phyloP scores from a whole-genome alignment of 2,113 vertebrate species.

The Pagrus major region DNA sequence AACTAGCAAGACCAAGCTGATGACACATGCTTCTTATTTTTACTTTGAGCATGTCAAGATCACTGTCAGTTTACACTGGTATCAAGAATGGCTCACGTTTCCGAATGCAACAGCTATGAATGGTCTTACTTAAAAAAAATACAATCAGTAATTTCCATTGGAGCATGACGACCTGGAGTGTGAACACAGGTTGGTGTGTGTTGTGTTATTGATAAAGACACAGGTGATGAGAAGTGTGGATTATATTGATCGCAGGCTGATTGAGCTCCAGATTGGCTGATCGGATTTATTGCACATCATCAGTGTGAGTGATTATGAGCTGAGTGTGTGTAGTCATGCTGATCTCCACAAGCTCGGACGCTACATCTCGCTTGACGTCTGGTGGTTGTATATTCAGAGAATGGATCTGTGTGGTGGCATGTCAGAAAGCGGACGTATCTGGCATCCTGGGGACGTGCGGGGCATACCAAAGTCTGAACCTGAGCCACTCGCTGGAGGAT shows the following conservation, averaged over 20 bases:
- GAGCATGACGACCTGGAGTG: background rate
- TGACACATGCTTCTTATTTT: background rate
- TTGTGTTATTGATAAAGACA: conserved; percentile 6
- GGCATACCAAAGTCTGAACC: conserved; percentile 58
- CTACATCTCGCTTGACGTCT: conserved; percentile 23
- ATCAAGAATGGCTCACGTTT: background rate
- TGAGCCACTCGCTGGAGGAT: conserved; percentile 62
- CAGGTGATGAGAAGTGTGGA: background rate
- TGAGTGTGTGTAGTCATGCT: conserved; percentile 11
- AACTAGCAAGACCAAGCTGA: background rate
- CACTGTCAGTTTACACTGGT: background rate
- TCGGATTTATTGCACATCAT: conserved; percentile 55
- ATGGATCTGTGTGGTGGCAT: conserved; percentile 42
- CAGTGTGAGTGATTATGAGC: conserved; percentile 33
- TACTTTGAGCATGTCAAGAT: background rate
- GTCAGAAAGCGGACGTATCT: conserved; percentile 64
- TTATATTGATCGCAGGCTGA: conserved; percentile 45
- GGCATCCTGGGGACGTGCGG: conserved; percentile 39
- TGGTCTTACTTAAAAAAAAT: background rate
- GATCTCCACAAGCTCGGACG: background rate
- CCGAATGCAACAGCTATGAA: background rate
- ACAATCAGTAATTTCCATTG: background rate
- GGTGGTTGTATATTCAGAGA: conserved; percentile 60
- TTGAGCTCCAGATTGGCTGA: conserved; percentile 43
- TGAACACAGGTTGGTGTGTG: conserved; percentile 13